These are phyloP conservation scores for Drosophila equinoxialis DNA, from an alignment of 1,140 invertebrate genomes.

Conservation along the genomic window DNA sequence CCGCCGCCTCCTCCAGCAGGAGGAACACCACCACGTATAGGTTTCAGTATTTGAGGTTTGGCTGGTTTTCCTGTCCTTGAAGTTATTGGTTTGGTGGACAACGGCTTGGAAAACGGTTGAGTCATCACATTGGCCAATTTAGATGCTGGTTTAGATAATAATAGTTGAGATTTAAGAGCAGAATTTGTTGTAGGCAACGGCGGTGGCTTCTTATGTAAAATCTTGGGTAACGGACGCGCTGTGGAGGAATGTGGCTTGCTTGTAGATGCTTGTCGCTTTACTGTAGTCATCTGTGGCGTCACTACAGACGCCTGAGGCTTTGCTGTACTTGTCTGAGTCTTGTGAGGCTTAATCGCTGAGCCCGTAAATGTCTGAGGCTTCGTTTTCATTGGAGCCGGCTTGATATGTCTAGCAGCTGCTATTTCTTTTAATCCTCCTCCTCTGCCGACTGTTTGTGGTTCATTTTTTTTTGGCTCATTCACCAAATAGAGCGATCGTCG, in stretches of 20 bases:
- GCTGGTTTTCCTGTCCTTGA: not conserved
- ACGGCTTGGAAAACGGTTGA: not conserved
- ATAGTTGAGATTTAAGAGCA: not conserved
- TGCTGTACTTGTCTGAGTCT: not conserved
- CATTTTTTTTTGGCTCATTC: not conserved
- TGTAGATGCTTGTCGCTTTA: not conserved
- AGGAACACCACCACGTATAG: slow-evolving; percentile 27
- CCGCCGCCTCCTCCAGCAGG: slow-evolving; percentile 7
- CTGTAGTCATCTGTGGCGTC: not conserved
- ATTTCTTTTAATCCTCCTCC: not conserved
- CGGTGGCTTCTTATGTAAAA: too few species aligned
- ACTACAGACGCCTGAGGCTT: not conserved
- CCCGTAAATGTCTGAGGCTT: too few species aligned
- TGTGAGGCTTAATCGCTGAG: not conserved
- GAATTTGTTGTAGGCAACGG: not conserved
- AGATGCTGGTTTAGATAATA: not conserved
- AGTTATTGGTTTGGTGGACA: not conserved
- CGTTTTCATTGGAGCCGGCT: not conserved
- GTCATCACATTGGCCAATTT: not conserved
- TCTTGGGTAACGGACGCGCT: too few species aligned
- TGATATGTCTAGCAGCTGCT: not conserved
- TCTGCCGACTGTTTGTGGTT: not conserved
- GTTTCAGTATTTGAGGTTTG: slow-evolving; percentile 31
- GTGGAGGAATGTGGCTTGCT: not conserved
- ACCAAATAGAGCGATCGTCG: not conserved